Conservation (phyloP, 2,113 vertebrate genomes). For the Aphyosemion australe region DNA sequence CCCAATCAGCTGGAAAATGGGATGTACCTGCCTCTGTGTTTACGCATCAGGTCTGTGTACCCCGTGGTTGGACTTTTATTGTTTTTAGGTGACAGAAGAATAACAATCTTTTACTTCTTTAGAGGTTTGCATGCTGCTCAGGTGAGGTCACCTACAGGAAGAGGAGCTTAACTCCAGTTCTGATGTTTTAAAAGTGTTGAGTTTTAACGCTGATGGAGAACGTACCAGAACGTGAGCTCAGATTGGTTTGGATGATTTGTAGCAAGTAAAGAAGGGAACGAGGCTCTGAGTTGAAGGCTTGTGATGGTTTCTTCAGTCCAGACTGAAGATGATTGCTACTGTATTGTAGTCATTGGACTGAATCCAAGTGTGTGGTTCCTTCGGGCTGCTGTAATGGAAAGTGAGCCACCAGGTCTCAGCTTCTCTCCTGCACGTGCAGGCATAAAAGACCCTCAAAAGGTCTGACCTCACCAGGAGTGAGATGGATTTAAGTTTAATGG, state of each 20-base stretch:
- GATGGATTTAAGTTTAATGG: slow-evolving; percentile 45
- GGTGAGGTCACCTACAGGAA: slow-evolving; percentile 29
- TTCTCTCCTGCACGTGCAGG: slow-evolving; percentile 40
- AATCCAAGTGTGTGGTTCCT: slow-evolving; percentile 59
- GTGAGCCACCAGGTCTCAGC: slow-evolving; percentile 41
- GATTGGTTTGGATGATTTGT: slow-evolving; percentile 22
- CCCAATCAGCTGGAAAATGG: slow-evolving; percentile 37
- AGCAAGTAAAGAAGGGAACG: slow-evolving; percentile 34
- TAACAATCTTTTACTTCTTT: background rate
- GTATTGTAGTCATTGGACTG: slow-evolving; percentile 59
- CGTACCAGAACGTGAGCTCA: slow-evolving; percentile 14
- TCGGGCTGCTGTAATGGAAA: slow-evolving; percentile 70
- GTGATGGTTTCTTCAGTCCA: slow-evolving; percentile 44
- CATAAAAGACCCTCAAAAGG: slow-evolving; percentile 43
- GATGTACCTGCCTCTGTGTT: slow-evolving; percentile 43
- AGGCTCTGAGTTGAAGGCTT: slow-evolving; percentile 22
- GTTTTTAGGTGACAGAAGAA: background rate
- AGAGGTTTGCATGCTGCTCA: background rate
- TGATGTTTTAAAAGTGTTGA: no score
- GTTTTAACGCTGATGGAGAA: no score
- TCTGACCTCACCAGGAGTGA: slow-evolving; percentile 29
- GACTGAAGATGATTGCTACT: slow-evolving; percentile 59
- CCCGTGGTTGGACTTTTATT: background rate
- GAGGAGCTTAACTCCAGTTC: slow-evolving; percentile 1
- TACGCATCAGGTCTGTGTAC: slow-evolving; percentile 56